Evolutionary conservation across 2,113 vertebrate genomes (phyloP).

Genomic region (Phyllostomus hastatus): DNA sequence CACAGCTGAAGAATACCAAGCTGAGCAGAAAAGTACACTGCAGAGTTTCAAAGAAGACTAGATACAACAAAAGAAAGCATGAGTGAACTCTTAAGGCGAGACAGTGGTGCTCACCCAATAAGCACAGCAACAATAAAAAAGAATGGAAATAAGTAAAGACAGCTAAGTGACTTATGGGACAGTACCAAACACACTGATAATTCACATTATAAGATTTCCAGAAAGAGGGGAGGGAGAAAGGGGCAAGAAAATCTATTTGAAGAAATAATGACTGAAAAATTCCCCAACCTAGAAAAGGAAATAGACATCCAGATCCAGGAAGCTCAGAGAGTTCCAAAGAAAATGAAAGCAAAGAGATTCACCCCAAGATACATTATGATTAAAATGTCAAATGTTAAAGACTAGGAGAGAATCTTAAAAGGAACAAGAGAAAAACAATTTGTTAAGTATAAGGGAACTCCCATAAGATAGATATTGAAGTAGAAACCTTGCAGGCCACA

Average conservation of each 20-base stretch:
- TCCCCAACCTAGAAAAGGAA: not conserved
- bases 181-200: not conserved
- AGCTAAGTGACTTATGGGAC: not conserved
- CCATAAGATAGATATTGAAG: not conserved
- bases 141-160: not conserved
- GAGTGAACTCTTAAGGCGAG: not conserved
- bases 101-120: not conserved
- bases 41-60: not conserved
- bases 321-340: not conserved
- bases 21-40: not conserved
- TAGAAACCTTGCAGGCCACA: not conserved
- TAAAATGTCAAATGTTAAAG: not conserved
- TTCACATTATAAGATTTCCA: not conserved
- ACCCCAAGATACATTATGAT: not conserved
- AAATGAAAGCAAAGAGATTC: not conserved
- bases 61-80: not conserved
- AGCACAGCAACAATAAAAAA: not conserved
- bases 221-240: not conserved
- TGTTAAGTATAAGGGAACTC: not conserved
- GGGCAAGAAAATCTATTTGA: not conserved
- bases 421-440: not conserved
- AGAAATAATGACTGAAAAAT: not conserved
- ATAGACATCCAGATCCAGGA: not conserved
- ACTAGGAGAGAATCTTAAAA: not conserved
- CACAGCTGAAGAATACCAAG: not conserved